Conservation (phyloP, 2,797 vertebrate species). For the Cossypha dichroa region DNA sequence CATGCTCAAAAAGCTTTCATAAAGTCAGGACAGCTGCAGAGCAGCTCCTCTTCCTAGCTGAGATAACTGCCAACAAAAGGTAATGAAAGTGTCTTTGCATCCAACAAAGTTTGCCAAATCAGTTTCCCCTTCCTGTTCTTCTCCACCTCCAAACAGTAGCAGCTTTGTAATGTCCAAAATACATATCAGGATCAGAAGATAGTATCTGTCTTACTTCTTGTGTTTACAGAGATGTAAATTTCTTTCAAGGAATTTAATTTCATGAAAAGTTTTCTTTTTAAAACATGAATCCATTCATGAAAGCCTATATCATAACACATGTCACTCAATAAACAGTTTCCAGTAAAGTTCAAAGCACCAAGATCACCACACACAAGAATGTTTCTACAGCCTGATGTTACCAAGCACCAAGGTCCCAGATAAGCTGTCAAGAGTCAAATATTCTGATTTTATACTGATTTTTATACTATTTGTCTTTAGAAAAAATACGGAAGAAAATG, state of each 20-base stretch:
- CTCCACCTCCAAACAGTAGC: neutral
- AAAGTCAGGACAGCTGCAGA: neutral
- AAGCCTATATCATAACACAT: neutral
- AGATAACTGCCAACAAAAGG: neutral
- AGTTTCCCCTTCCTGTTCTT: neutral
- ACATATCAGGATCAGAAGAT: fast-evolving
- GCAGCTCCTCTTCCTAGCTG: neutral
- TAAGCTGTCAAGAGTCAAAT: neutral
- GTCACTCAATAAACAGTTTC: neutral
- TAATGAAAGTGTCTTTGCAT: neutral
- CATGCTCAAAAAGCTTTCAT: neutral
- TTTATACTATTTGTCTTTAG: neutral
- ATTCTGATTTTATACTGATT: neutral
- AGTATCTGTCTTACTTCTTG: fast-evolving
- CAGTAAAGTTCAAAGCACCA: neutral
- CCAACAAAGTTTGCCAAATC: neutral
- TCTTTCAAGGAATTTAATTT: neutral
- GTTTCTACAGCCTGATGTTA: neutral
- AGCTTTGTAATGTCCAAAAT: neutral
- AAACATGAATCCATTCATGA: neutral
- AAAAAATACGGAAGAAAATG: neutral
- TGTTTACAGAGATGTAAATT: neutral
- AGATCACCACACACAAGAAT: neutral
- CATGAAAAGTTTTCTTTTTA: neutral
- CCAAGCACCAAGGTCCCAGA: neutral